Base-by-base conservation (phyloP, 2,888 invertebrate species). In the Yponomeuta plumbellus region DNA sequence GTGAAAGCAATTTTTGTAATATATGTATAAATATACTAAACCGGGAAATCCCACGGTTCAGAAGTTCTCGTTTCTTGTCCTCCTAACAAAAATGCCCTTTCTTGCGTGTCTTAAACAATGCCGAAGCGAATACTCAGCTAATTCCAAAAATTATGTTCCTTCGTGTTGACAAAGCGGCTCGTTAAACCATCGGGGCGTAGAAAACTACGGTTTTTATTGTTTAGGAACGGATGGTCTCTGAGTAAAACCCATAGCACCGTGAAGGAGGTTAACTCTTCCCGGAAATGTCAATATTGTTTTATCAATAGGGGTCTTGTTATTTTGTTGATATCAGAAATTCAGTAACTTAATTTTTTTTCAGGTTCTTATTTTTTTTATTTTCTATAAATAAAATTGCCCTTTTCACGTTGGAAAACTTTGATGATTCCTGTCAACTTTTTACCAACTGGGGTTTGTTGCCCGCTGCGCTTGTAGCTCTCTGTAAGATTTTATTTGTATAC, bases 81-180 rank as follows among this genome's bases (percentile, higher is more conserved):
- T 44, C 11, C 44, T 52, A 52, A 52, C 44, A 52, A 52, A 52
- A 52, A 52, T 52, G 44, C 44, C 44, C 44, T 52, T 17, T 52
- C 17, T 52, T 52, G 44, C 44, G 44, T 52, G 44, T 52, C 44
- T 17, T 17, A 52, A 52, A 52, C 44, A 52, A 52, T 52, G 44
- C 34, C 34, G 34, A 34, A 34, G 34, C 34, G 8, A 52, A 17
- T 13, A 3, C 17, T 17, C 17, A 52, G 17, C 44, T 52, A 52
- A 52, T 52, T 52, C 58, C 58, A 8, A 58, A 58, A 58, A 56
- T 56, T 58, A 58, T 59, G 59, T 59, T 22, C 59, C 13, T 59
- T 59, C 59, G 59, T 59, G 59, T 59, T 59, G 59, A 59, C 59
- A 59, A 59, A 59, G 23, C 23, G 21, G 21, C 23, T 59, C 23